A percentile compares a stretch with the other conserved stretches of the same genome.
Evolutionary conservation across 1,140 invertebrate genomes (phyloP).

Genomic region (Steinernema khuongi): DNA sequence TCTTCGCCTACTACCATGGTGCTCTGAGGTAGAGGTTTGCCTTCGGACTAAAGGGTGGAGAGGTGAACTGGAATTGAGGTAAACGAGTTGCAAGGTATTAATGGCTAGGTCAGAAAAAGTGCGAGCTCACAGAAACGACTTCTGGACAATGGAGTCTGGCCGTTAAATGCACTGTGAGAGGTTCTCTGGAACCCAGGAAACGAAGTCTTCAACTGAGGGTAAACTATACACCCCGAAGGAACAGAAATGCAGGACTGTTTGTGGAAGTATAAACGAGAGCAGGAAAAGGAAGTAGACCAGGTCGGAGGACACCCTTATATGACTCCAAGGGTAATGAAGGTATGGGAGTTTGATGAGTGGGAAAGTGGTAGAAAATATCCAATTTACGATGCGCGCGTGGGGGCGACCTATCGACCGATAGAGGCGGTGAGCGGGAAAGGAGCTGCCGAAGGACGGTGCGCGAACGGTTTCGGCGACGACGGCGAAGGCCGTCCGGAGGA

Average conservation of each 20-base stretch:
- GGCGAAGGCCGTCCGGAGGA: background rate
- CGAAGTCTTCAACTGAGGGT: no score
- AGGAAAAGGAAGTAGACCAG: background rate
- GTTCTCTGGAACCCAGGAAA: no score
- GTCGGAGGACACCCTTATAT: no score
- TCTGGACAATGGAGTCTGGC: no score
- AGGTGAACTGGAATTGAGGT: background rate
- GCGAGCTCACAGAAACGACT: background rate
- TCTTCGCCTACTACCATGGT: background rate
- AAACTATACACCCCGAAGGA: no score
- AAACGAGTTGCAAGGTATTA: background rate
- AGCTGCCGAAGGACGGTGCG: conserved; percentile 4
- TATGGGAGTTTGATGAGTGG: no score
- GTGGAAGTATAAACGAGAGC: no score
- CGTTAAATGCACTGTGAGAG: no score
- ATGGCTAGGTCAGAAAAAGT: background rate
- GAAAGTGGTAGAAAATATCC: background rate
- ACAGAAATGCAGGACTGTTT: no score
- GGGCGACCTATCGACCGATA: background rate
- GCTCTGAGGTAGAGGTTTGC: background rate
- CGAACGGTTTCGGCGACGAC: conserved; percentile 3
- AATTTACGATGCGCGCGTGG: background rate
- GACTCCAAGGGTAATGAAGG: no score
- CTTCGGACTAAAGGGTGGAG: background rate
- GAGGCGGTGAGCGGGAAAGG: background rate